Evolutionary conservation across 2,888 invertebrate genomes (phyloP).

Genomic region (Galerucella calmariensis): DNA sequence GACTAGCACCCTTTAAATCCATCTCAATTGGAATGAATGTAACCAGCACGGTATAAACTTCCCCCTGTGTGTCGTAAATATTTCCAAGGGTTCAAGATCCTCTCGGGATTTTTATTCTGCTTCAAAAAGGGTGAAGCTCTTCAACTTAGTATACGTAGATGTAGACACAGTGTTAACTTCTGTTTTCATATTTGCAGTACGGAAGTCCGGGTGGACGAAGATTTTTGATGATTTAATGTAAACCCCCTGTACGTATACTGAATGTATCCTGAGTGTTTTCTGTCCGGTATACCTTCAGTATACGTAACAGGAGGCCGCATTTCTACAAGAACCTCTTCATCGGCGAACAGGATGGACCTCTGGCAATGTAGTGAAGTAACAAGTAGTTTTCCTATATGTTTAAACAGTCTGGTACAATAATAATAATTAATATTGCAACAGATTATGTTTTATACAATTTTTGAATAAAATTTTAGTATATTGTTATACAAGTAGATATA

Average conservation of each 20-base stretch:
- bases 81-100: slow-evolving; percentile 8
- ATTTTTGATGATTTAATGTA: slow-evolving; percentile 65
- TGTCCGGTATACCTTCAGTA: slow-evolving; percentile 99
- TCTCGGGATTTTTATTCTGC: slow-evolving; percentile 6
- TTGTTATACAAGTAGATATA: too few species aligned
- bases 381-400: neutral
- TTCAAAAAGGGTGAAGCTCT: slow-evolving; percentile 12
- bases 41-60: slow-evolving; percentile 8
- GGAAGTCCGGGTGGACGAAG: slow-evolving; percentile 18
- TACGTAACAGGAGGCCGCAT: slow-evolving; percentile 99
- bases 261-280: slow-evolving; percentile 99
- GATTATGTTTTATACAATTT: slow-evolving; percentile 26
- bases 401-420: slow-evolving; percentile 16
- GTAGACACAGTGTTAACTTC: slow-evolving; percentile 25
- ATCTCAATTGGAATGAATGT: slow-evolving; percentile 19
- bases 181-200: slow-evolving; percentile 30
- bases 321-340: slow-evolving; percentile 65
- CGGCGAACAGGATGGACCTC: neutral
- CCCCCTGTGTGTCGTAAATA: slow-evolving; percentile 8
- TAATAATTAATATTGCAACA: slow-evolving; percentile 10
- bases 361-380: slow-evolving; percentile 7
- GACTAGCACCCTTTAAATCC: slow-evolving; percentile 15
- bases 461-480: neutral
- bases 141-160: slow-evolving; percentile 8
- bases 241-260: slow-evolving; percentile 99